Conservation (phyloP, 2,113 vertebrate species). For the Oncorhynchus tshawytscha region DNA sequence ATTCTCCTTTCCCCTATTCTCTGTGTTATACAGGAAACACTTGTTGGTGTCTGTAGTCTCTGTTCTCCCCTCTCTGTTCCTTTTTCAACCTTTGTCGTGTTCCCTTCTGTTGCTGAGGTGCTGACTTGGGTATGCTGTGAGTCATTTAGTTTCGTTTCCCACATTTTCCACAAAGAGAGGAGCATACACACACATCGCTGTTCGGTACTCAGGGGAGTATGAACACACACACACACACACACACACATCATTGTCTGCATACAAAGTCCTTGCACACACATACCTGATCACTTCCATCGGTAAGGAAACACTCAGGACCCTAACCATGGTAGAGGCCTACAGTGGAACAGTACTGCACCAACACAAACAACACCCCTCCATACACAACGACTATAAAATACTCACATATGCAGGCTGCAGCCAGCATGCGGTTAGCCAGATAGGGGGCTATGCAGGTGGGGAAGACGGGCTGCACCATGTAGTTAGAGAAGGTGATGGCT, state of each 20-base stretch:
- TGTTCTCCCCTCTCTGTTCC: slow-evolving; percentile 22
- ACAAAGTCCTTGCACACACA: background rate
- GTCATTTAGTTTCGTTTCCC: slow-evolving; percentile 59
- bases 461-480: slow-evolving; percentile 89
- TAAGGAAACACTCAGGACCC: background rate
- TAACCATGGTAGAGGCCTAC: background rate
- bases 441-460: slow-evolving; percentile 83
- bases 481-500: slow-evolving; percentile 92
- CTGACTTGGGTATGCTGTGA: slow-evolving; percentile 27
- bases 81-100: slow-evolving; percentile 27
- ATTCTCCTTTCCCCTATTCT: slow-evolving; percentile 20
- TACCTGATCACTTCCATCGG: too few relatives aligned
- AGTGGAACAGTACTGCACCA: slow-evolving; percentile 3
- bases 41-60: background rate
- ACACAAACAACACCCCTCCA: slow-evolving; percentile 20
- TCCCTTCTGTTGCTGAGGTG: slow-evolving; percentile 10
- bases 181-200: background rate
- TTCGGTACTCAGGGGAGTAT: background rate
- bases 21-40: background rate
- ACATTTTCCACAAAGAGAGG: background rate
- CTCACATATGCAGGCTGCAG: slow-evolving; percentile 90
- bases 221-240: background rate
- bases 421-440: slow-evolving; percentile 80
- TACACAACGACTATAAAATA: slow-evolving; percentile 28
- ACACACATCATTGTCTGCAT: background rate